phyloP scores from a whole-genome alignment of 2,797 vertebrate genomes.

The Sebastes oblongus region DNA sequence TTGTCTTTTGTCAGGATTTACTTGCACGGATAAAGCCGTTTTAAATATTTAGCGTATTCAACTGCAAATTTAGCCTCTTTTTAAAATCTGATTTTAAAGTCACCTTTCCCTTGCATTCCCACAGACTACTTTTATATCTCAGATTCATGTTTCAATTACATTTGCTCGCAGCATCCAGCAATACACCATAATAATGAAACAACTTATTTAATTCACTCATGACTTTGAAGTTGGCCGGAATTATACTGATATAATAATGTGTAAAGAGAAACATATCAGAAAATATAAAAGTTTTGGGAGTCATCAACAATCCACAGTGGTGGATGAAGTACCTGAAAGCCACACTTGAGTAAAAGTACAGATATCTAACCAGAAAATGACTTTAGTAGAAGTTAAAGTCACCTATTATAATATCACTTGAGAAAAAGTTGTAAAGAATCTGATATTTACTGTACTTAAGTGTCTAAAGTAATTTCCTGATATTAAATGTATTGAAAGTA shows the following conservation, averaged over 20 bases:
- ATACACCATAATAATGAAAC: slow-evolving; percentile 6
- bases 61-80: not conserved
- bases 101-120: not conserved
- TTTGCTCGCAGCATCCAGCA: not conserved
- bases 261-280: not conserved
- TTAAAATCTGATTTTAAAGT: not conserved
- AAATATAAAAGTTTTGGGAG: not conserved
- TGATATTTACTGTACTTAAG: too few relatives aligned
- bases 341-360: too few relatives aligned
- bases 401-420: too few relatives aligned
- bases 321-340: too few relatives aligned
- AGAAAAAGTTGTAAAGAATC: too few relatives aligned
- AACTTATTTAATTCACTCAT: slow-evolving; percentile 5
- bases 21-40: not conserved
- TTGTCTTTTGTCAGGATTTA: not conserved
- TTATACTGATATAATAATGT: not conserved
- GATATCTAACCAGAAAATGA: too few relatives aligned
- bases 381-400: too few relatives aligned
- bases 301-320: too few relatives aligned
- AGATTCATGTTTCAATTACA: slow-evolving; percentile 12
- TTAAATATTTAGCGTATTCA: not conserved
- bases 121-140: not conserved
- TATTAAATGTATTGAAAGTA: too few relatives aligned
- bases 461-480: too few relatives aligned
- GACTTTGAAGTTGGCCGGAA: not conserved